Base-by-base conservation (phyloP, 2,888 invertebrate species). In the Germaria angustata region DNA sequence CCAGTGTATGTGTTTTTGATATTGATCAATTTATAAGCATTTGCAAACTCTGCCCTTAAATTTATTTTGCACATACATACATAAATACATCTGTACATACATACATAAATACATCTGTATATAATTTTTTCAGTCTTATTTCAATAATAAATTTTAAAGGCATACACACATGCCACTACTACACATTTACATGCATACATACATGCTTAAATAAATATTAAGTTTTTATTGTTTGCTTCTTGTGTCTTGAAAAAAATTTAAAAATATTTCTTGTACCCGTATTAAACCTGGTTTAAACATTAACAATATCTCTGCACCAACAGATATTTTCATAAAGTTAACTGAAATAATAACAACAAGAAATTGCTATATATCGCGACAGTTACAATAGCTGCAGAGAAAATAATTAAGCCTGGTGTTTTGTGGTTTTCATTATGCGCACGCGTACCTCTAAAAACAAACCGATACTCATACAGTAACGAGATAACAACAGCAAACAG, bases 391-490 rank as follows among this genome's bases (percentile, higher is more conserved):
- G 44, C 63, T 63, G 53, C 63, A 63, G 73, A 73, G 41, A 39
- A 73, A 57, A 69, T 61, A 59, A 69, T 82, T 78, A 75, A 75
- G 59, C 69, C 78, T 57, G 69, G 78, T 81, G 75, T 82, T 79
- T 79, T n/a, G 69, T 53, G 51, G 59, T 71, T 79, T 79, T 68
- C 55, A 68, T 41, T 75, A 71, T 57, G 66, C 65, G 82, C 83
- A 66, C 75, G 78, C 84, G 79, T 80, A 87, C 87, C 86, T 87
- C 39, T 57, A 71, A 39, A 73, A 3, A 69, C 39, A 53, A 63
- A 63, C 51, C 44, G 24, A 46, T 17, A 28, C 28, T 28, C 28
- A 28, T 28, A 28, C 61, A 73, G 6, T 24, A 80, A 32, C 13
- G n/a, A 49, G 22, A 1, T 20, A 59, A 11, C 24, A 49, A 28